Conservation (phyloP, 2,113 vertebrate species). For the Hystrix cristata region DNA sequence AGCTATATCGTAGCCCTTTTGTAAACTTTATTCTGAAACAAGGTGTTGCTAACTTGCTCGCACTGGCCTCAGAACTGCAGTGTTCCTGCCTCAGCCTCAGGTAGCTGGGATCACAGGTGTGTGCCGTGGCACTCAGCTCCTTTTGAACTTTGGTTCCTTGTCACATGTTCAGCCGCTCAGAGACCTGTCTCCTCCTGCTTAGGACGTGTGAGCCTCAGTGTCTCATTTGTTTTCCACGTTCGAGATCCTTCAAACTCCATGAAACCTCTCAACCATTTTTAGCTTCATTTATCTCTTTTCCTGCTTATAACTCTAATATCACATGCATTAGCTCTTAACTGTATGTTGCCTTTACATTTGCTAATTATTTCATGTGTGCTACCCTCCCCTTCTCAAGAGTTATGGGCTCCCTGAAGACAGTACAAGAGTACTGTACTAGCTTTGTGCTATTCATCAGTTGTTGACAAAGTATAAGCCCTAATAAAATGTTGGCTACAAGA, state of each 20-base stretch:
- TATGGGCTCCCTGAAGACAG: slow-evolving; percentile 10
- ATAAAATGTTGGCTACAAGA: slow-evolving; percentile 1
- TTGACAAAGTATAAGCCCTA: not conserved
- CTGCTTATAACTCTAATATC: not conserved
- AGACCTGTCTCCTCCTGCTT: not conserved
- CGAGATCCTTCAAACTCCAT: not conserved
- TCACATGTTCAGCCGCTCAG: not conserved
- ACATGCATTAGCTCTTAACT: slow-evolving; percentile 22
- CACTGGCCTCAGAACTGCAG: not conserved
- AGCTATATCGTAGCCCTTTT: not conserved
- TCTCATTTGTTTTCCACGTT: slow-evolving; percentile 1
- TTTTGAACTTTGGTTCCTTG: slow-evolving; percentile 13
- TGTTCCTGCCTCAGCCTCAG: not conserved
- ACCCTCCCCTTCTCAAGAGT: not conserved
- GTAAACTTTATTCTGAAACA: not conserved
- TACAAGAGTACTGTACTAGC: not conserved
- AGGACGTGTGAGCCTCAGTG: not conserved
- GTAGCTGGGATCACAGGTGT: not conserved
- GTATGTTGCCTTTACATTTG: not conserved
- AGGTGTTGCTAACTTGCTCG: not conserved
- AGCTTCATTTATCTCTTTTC: slow-evolving; percentile 11
- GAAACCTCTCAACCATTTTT: not conserved
- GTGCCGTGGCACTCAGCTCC: not conserved
- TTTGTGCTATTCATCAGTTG: not conserved
- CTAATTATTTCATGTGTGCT: not conserved